Percentiles rank a stretch among this genome's conserved stretches.
Evolutionary conservation across 2,113 vertebrate genomes (phyloP).

Genomic region (Zosterops borbonicus): DNA sequence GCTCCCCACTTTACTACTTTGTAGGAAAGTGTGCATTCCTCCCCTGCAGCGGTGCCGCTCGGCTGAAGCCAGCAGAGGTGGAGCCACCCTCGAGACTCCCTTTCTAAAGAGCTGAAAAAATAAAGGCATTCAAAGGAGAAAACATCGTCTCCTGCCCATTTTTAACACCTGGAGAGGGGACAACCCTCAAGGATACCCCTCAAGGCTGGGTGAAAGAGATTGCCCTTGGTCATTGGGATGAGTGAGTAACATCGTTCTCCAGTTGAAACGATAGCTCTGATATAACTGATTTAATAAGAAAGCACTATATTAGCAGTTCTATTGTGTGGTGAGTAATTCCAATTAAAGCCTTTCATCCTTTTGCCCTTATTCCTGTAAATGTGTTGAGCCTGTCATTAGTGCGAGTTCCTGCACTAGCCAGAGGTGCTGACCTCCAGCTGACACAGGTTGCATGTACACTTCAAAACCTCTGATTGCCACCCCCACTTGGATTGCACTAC

Average conservation of each 20-base stretch:
- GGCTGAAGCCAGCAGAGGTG: no score
- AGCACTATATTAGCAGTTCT: not conserved
- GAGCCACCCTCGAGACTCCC: no score
- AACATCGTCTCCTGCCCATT: no score
- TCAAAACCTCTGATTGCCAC: not conserved
- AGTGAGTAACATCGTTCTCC: not conserved
- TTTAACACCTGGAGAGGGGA: not conserved
- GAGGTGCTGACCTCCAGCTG: not conserved
- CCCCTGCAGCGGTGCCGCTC: no score
- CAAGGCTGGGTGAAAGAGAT: not conserved
- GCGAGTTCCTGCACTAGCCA: not conserved
- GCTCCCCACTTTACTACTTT: no score
- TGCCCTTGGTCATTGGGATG: not conserved
- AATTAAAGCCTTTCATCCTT: not conserved
- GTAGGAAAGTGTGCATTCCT: no score
- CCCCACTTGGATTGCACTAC: not conserved
- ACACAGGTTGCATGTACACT: no score
- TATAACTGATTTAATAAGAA: not conserved
- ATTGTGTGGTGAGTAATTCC: not conserved
- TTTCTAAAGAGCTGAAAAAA: no score
- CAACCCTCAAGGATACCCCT: not conserved
- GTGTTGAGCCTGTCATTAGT: not conserved
- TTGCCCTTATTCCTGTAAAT: no score
- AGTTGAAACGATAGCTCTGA: not conserved
- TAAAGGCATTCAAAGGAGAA: no score